These are phyloP conservation scores for Penaeus monodon DNA, from an alignment of 2,888 invertebrate genomes.

Conservation along the genomic window DNA sequence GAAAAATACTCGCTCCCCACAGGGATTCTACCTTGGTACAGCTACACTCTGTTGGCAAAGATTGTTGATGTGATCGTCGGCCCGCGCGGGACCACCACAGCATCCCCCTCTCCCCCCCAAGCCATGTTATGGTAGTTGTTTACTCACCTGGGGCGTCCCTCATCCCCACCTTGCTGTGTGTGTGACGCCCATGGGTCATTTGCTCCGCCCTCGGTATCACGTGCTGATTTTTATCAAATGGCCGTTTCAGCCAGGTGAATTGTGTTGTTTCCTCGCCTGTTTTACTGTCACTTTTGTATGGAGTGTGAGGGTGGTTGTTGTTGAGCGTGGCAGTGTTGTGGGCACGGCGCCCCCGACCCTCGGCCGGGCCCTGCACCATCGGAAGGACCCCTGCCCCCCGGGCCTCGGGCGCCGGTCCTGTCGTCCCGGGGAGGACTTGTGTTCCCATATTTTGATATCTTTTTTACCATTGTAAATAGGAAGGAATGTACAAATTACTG, in stretches of 20 bases:
- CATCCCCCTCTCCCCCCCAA: background rate
- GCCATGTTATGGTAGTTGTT: constrained; percentile 37
- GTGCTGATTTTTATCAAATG: constrained; percentile 16
- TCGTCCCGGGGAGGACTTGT: constrained; percentile 40
- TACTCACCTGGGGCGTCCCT: background rate
- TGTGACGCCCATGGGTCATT: constrained; percentile 23
- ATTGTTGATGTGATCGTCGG: constrained; percentile 42
- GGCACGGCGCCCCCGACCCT: constrained; percentile 22
- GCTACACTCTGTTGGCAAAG: constrained; percentile 37
- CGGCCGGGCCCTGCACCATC: constrained; percentile 11
- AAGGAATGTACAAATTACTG: constrained; percentile 61
- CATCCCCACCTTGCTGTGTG: background rate
- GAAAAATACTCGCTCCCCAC: constrained; percentile 46
- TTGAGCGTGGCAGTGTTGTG: constrained; percentile 30
- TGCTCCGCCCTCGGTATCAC: constrained; percentile 27
- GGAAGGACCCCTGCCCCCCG: constrained; percentile 4
- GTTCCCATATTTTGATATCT: constrained; percentile 59
- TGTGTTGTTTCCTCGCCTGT: constrained; percentile 23
- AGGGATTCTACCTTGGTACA: constrained; percentile 28
- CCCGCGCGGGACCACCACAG: constrained; percentile 19
- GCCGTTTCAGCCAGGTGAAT: constrained; percentile 26
- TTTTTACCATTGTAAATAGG: constrained; percentile 61
- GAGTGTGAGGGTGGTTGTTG: constrained; percentile 39
- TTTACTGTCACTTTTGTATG: constrained; percentile 33
- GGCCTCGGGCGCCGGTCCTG: constrained; percentile 16